These are phyloP conservation scores for Acheta domesticus DNA, from an alignment of 2,888 invertebrate genomes.

Conservation along the genomic window DNA sequence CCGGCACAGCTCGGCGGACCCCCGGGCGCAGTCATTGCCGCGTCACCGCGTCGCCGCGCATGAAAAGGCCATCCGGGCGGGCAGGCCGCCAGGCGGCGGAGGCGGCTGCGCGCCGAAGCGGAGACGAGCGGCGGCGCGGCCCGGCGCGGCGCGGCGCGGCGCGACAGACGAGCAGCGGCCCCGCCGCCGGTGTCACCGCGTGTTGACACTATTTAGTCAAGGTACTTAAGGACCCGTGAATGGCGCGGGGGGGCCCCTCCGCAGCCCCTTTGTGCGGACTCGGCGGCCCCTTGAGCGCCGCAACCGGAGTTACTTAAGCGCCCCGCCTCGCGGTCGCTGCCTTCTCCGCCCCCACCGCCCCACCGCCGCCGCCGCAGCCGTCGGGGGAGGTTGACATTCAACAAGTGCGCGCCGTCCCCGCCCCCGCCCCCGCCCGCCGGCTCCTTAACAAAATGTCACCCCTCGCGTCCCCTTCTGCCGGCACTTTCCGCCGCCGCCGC, in stretches of 20 bases:
- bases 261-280: not conserved
- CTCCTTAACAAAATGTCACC: slow-evolving; percentile 34
- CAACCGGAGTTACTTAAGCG: not conserved
- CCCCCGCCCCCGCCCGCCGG: not conserved
- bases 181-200: slow-evolving; percentile 19
- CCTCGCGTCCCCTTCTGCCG: not conserved
- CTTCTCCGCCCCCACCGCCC: not conserved
- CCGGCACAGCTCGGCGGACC: no score
- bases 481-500: slow-evolving; percentile 22
- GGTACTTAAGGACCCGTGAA: slow-evolving; percentile 11
- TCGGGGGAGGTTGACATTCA: slow-evolving; percentile 34
- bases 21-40: not conserved
- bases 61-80: not conserved
- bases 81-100: not conserved
- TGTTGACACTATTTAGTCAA: slow-evolving; percentile 23
- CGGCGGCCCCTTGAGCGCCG: not conserved
- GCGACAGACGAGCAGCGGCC: not conserved
- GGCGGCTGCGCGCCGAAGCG: not conserved
- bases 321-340: not conserved
- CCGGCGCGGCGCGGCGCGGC: not conserved
- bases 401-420: slow-evolving; percentile 31
- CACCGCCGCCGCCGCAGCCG: no score
- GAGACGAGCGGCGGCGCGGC: not conserved
- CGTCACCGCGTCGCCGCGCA: not conserved
- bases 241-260: not conserved